phyloP scores from a whole-genome alignment of 2,113 vertebrate species.

The Perca fluviatilis region DNA sequence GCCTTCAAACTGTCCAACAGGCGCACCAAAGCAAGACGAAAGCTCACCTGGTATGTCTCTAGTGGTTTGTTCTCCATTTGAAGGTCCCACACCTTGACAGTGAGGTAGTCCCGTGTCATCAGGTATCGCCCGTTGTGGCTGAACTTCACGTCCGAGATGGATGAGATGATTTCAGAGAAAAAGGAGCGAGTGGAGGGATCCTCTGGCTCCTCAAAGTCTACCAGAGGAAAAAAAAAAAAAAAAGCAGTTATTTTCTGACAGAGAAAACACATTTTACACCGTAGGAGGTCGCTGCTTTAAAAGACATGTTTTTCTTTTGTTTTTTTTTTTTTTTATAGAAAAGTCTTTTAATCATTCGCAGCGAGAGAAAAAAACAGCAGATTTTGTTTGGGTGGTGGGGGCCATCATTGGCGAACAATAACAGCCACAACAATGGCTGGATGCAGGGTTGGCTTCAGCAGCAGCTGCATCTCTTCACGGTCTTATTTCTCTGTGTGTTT shows the following conservation, averaged over 20 bases:
- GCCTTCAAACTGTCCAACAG: neutral
- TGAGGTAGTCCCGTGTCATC: slow-evolving; percentile 98
- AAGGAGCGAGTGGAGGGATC: slow-evolving; percentile 96
- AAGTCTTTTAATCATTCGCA: slow-evolving; percentile 31
- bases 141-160: slow-evolving; percentile 97
- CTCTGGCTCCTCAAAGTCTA: slow-evolving; percentile 97
- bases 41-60: slow-evolving; percentile 94
- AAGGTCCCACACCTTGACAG: slow-evolving; percentile 97
- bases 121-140: slow-evolving; percentile 97
- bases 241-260: slow-evolving; percentile 31
- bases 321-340: neutral
- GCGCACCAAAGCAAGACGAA: neutral
- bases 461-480: slow-evolving; percentile 72
- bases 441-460: slow-evolving; percentile 14
- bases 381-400: slow-evolving; percentile 24
- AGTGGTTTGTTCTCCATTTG: slow-evolving; percentile 98
- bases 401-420: slow-evolving; percentile 37
- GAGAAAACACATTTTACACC: slow-evolving; percentile 22
- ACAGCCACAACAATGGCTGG: slow-evolving; percentile 44
- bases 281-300: slow-evolving; percentile 1
- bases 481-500: slow-evolving; percentile 66
- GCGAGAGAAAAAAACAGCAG: slow-evolving; percentile 5
- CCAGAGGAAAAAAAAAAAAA: slow-evolving; percentile 11
- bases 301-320: neutral
- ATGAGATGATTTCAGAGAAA: slow-evolving; percentile 98